phyloP scores from a whole-genome alignment of 2,888 invertebrate species.

The Andricus curvator region DNA sequence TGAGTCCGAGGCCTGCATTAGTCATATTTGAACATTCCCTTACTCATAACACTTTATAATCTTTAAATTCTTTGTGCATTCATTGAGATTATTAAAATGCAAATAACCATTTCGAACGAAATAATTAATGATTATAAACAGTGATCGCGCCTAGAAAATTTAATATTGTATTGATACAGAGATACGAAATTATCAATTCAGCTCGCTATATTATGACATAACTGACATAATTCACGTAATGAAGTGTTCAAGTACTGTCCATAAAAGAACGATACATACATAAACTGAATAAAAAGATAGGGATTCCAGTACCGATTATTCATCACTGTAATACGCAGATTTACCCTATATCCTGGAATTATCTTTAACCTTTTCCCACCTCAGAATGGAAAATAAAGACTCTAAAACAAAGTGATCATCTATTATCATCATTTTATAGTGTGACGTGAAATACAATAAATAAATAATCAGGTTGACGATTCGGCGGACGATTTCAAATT shows the following conservation, averaged over 20 bases:
- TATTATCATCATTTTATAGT: neutral
- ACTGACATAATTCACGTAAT: neutral
- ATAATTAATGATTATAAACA: neutral
- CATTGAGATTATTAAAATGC: neutral
- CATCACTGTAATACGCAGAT: constrained; percentile 33
- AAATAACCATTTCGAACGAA: neutral
- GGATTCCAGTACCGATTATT: neutral
- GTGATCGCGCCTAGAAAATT: constrained; percentile 14
- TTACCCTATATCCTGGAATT: constrained; percentile 32
- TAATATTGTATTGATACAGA: constrained; percentile 48
- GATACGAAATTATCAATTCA: constrained; percentile 39
- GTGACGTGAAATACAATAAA: neutral
- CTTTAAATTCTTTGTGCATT: neutral
- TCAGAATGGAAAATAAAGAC: neutral
- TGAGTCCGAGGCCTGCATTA: no score
- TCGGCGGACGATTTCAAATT: no score
- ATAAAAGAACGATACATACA: constrained; percentile 8
- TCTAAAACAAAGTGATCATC: neutral
- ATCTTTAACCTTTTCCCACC: constrained; percentile 21
- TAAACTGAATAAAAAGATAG: constrained; percentile 12
- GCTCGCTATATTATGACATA: constrained; percentile 6
- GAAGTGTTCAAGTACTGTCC: neutral
- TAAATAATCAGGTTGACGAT: no score
- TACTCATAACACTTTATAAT: neutral
- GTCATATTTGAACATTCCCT: neutral